phyloP scores from a whole-genome alignment of 1,140 invertebrate species.

The Drosophila ambigua region DNA sequence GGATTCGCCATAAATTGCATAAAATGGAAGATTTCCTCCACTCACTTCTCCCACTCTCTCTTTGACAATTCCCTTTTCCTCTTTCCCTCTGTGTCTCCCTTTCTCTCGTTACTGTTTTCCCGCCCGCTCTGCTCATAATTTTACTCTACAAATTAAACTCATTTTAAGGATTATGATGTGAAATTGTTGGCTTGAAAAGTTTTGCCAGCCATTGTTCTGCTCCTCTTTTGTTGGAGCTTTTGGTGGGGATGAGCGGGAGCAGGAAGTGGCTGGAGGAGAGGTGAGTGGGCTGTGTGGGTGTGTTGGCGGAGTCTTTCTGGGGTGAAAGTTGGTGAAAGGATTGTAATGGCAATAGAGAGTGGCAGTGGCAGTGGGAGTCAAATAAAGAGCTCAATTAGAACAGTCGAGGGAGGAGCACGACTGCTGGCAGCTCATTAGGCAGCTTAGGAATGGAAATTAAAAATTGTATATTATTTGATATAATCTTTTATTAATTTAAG shows the following conservation, averaged over 20 bases:
- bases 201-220: constrained; percentile 55
- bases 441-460: too few species aligned
- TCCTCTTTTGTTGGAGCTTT: constrained; percentile 29
- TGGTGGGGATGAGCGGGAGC: background rate
- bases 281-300: background rate
- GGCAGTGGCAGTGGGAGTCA: constrained; percentile 1
- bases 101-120: constrained; percentile 1
- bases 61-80: background rate
- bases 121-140: constrained; percentile 54
- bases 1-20: constrained; percentile 18
- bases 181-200: constrained; percentile 74
- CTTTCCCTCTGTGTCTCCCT: background rate
- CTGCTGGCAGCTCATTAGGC: constrained; percentile 8
- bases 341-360: constrained; percentile 19
- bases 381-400: constrained; percentile 64
- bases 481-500: background rate
- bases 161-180: constrained; percentile 83
- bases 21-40: constrained; percentile 4
- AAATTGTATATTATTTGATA: too few species aligned
- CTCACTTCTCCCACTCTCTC: background rate
- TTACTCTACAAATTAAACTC: constrained; percentile 81
- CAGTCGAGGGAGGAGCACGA: constrained; percentile 15
- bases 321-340: constrained; percentile 13
- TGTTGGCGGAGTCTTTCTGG: background rate
- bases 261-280: constrained; percentile 10